Percentiles rank a stretch among this genome's conserved stretches.
Conservation (phyloP, 2,113 vertebrate species). For the Otolemur garnettii region DNA sequence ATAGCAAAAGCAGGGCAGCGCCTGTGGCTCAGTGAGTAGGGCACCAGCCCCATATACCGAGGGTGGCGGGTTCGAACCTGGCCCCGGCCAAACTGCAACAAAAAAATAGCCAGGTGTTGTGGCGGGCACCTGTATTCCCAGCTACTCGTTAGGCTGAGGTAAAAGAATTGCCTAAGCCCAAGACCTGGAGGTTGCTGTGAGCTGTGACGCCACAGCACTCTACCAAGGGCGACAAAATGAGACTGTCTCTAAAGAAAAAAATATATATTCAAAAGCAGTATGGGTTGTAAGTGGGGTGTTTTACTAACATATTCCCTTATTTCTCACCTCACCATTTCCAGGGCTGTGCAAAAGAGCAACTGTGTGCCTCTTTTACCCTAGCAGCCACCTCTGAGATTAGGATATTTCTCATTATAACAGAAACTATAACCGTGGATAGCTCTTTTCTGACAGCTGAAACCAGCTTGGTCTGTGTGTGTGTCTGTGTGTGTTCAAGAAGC, state of each 20-base stretch:
- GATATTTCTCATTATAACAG: background rate
- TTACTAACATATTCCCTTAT: background rate
- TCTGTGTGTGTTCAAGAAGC: background rate
- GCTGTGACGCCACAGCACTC: too few species aligned
- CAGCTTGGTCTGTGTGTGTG: background rate
- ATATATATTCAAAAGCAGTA: background rate
- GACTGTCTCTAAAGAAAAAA: too few species aligned
- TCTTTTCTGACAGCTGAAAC: background rate
- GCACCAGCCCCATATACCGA: too few species aligned
- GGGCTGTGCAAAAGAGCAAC: background rate
- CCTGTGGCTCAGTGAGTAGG: too few species aligned
- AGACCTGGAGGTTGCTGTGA: too few species aligned
- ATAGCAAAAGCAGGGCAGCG: background rate
- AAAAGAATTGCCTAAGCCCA: too few species aligned
- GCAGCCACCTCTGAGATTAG: background rate
- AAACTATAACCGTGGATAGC: background rate
- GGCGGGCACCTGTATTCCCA: too few species aligned
- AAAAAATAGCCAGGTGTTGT: too few species aligned
- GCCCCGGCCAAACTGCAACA: too few species aligned
- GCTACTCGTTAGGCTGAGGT: too few species aligned
- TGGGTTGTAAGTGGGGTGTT: background rate
- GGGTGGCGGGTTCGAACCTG: too few species aligned
- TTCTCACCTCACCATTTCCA: background rate
- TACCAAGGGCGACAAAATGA: too few species aligned
- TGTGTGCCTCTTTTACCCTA: background rate